Conservation (phyloP, 2,888 invertebrate species). For the Agrotis exclamationis region DNA sequence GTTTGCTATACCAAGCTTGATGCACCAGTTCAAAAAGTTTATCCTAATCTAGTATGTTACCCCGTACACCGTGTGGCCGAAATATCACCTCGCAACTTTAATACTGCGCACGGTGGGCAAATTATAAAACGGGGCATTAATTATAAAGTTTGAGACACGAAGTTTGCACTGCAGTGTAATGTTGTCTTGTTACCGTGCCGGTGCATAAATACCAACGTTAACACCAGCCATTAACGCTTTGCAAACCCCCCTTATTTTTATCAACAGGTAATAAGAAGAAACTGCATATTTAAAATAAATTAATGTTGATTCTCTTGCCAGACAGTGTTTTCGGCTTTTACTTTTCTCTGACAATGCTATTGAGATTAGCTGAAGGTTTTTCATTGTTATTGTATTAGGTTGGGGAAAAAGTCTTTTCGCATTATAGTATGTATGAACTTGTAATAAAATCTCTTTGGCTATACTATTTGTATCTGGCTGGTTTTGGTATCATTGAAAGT, state of each 20-base stretch:
- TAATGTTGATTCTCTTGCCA: constrained; percentile 56
- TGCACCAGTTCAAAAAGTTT: constrained; percentile 55
- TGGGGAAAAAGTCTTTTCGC: no score
- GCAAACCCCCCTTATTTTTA: constrained; percentile 74
- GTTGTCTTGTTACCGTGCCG: constrained; percentile 81
- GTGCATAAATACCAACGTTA: constrained; percentile 81
- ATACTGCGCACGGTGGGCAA: constrained; percentile 76
- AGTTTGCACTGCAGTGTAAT: constrained; percentile 81
- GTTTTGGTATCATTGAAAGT: no score
- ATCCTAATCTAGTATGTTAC: constrained; percentile 55
- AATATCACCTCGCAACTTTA: constrained; percentile 77
- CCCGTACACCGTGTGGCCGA: constrained; percentile 69
- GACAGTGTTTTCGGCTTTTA: constrained; percentile 37
- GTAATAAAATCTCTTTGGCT: no score
- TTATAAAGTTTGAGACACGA: constrained; percentile 81
- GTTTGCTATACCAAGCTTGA: constrained; percentile 10
- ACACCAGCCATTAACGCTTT: constrained; percentile 75
- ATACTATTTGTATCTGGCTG: no score
- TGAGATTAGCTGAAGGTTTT: constrained; percentile 7
- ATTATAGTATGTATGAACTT: no score
- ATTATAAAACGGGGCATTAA: constrained; percentile 83
- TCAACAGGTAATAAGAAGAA: constrained; percentile 70
- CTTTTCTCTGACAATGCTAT: constrained; percentile 10
- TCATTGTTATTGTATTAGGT: constrained; percentile 3
- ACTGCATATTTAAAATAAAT: constrained; percentile 67